A percentile compares a stretch with the other conserved stretches of the same genome.
Evolutionary conservation across 2,888 invertebrate genomes (phyloP).

Genomic region (Cephus rjabovi): DNA sequence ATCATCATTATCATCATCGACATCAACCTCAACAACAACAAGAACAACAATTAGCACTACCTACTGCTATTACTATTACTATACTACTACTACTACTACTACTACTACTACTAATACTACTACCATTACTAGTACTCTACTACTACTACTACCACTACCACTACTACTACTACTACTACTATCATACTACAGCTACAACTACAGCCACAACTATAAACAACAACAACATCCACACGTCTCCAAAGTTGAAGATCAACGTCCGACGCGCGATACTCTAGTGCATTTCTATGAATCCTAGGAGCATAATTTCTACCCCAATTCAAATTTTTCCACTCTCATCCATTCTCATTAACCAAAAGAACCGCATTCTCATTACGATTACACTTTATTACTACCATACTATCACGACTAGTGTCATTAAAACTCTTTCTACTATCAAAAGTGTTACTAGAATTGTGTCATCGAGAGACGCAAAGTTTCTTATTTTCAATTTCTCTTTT

Average conservation of each 20-base stretch:
- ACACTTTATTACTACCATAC: neutral
- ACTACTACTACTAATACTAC: slow-evolving; percentile 2
- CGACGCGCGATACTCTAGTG: slow-evolving; percentile 10
- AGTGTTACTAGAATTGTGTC: neutral
- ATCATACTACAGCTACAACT: neutral
- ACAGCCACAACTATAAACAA: neutral
- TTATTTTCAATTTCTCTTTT: neutral
- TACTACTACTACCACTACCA: neutral
- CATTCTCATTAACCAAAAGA: neutral
- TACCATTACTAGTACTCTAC: slow-evolving; percentile 3
- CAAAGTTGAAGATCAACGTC: neutral
- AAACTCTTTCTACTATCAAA: neutral
- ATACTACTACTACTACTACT: slow-evolving; percentile 21
- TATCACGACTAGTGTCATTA: neutral
- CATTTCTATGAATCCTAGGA: slow-evolving; percentile 16
- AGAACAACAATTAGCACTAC: slow-evolving; percentile 23
- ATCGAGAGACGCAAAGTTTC: neutral
- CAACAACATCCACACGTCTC: neutral
- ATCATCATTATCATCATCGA: slow-evolving; percentile 9
- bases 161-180: slow-evolving; percentile 1
- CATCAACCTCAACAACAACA: slow-evolving; percentile 21
- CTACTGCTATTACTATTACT: slow-evolving; percentile 20
- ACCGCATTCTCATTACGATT: neutral
- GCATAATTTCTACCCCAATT: neutral
- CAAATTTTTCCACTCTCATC: neutral